Conservation (phyloP, 2,888 invertebrate species). For the Drosophila tanythrix region DNA sequence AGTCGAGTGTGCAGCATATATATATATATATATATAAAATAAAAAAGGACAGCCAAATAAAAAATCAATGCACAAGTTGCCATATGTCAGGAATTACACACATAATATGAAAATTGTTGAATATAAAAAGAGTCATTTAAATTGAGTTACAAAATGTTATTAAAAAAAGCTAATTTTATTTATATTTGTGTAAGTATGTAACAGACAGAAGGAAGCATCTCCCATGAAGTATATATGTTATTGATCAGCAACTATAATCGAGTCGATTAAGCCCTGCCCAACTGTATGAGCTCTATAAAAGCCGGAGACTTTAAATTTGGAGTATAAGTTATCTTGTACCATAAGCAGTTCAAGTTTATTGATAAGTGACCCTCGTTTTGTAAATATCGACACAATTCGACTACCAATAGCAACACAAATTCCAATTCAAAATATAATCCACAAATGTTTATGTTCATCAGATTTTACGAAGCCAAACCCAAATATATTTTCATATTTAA, state of each 20-base stretch:
- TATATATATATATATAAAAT: not conserved
- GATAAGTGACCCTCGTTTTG: no score
- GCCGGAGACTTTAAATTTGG: not conserved
- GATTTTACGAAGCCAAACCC: no score
- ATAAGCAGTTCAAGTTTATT: accelerated
- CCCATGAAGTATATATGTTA: not conserved
- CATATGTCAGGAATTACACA: not conserved
- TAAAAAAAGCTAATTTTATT: not conserved
- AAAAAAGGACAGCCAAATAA: not conserved
- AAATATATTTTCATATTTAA: not conserved
- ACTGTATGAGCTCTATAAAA: not conserved
- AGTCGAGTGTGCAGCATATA: slow-evolving; percentile 18
- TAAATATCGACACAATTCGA: not conserved
- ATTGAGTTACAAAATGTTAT: not conserved
- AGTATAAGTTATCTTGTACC: no score
- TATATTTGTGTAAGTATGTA: not conserved
- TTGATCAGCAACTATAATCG: no score
- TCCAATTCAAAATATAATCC: not conserved
- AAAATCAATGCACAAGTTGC: slow-evolving; percentile 13
- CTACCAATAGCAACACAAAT: not conserved
- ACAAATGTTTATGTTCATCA: no score
- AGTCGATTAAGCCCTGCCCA: not conserved
- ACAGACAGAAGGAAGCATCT: no score
- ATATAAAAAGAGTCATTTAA: not conserved
- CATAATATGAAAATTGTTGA: not conserved